These are phyloP conservation scores for Caenorhabditis wallacei DNA, from an alignment of 2,888 invertebrate species.

Conservation along the genomic window DNA sequence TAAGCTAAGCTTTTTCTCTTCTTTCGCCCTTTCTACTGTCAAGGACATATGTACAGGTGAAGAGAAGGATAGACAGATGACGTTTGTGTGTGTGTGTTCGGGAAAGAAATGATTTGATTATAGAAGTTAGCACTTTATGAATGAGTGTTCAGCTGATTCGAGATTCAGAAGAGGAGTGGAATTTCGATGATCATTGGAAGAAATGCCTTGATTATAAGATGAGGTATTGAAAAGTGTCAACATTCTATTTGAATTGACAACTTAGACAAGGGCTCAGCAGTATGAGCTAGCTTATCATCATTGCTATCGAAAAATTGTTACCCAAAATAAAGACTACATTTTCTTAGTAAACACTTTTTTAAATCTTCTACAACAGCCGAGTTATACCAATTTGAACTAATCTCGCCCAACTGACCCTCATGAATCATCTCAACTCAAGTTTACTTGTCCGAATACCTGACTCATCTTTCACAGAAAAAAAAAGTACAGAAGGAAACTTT, in stretches of 20 bases:
- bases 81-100: conserved; percentile 22
- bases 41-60: conserved; percentile 4
- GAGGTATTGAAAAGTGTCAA: too few relatives aligned
- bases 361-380: not conserved
- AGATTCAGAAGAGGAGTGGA: not conserved
- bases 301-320: not conserved
- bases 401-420: too few relatives aligned
- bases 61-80: not conserved
- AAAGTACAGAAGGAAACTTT: not conserved
- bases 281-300: too few relatives aligned
- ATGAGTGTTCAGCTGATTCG: conserved; percentile 17
- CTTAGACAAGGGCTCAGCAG: too few relatives aligned
- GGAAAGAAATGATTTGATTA: conserved; percentile 28
- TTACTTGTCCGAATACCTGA: too few relatives aligned
- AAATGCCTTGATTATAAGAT: too few relatives aligned
- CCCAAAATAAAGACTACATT: not conserved
- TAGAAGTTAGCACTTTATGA: conserved; percentile 11
- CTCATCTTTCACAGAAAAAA: not conserved
- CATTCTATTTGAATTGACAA: too few relatives aligned
- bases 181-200: not conserved
- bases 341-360: not conserved
- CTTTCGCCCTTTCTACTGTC: not conserved
- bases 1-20: conserved; percentile 29
- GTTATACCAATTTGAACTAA: too few relatives aligned
- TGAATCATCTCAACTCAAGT: too few relatives aligned